These are phyloP conservation scores for Lycocorax pyrrhopterus DNA, from an alignment of 2,113 vertebrate species.

Conservation along the genomic window DNA sequence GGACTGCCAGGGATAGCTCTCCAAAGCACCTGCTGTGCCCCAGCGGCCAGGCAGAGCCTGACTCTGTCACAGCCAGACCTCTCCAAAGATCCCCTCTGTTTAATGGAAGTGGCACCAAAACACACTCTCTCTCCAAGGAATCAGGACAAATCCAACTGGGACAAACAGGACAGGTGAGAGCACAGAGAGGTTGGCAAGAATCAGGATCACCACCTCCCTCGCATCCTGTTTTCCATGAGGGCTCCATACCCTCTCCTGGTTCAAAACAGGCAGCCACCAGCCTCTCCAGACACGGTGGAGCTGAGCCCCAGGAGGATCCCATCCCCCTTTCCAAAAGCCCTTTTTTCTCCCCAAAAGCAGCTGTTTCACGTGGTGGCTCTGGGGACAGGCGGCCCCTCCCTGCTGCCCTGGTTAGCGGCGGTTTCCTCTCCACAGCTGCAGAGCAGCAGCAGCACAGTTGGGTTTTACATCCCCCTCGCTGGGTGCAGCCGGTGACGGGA, in stretches of 20 bases:
- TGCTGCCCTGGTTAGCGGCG: fast-evolving
- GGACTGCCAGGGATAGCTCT: too few species aligned
- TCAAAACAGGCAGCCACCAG: neutral
- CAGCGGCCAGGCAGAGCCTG: neutral
- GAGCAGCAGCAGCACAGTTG: neutral
- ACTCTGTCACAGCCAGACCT: neutral
- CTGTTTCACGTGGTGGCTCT: neutral
- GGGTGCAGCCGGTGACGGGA: neutral
- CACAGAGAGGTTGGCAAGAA: neutral
- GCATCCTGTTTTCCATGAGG: fast-evolving
- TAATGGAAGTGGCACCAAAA: neutral
- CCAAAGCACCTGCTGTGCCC: neutral
- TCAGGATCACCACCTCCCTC: neutral
- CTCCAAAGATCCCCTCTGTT: fast-evolving
- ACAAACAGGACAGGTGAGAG: neutral
- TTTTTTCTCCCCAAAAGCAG: neutral
- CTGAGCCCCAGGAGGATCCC: neutral
- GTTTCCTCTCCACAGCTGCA: neutral
- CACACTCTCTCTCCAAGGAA: neutral
- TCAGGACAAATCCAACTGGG: neutral
- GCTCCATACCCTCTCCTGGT: fast-evolving
- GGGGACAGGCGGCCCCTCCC: neutral
- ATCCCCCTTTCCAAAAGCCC: neutral
- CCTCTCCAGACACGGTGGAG: fast-evolving
- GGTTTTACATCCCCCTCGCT: neutral